These are phyloP conservation scores for Candidula unifasciata DNA, from an alignment of 2,888 invertebrate genomes.

Conservation along the genomic window DNA sequence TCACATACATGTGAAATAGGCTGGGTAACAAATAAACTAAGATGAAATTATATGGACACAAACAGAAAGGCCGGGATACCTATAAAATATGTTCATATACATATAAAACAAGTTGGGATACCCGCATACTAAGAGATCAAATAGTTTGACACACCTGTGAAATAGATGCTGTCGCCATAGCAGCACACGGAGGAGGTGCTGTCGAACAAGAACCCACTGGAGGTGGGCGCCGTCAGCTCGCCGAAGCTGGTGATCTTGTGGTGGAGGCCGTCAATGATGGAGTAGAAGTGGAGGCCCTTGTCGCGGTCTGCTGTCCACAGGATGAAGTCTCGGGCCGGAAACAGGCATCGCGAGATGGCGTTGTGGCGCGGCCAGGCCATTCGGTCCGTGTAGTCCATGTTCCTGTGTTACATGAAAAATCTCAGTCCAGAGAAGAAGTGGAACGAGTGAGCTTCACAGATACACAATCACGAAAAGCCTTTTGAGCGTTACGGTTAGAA, in stretches of 20 bases:
- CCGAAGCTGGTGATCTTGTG: slow-evolving; percentile 50
- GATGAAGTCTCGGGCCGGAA: slow-evolving; percentile 47
- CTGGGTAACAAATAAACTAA: no score
- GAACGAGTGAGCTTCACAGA: no score
- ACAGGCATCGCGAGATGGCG: slow-evolving; percentile 47
- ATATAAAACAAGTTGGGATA: no score
- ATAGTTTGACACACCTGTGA: slow-evolving; percentile 48
- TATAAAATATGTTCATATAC: no score
- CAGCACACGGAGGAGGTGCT: slow-evolving; percentile 50
- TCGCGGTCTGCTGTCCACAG: slow-evolving; percentile 51
- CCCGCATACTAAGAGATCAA: no score
- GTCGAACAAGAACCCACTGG: slow-evolving; percentile 45
- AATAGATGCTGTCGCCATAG: slow-evolving; percentile 44
- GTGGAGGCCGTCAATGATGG: slow-evolving; percentile 50
- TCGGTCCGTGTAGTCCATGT: slow-evolving; percentile 43
- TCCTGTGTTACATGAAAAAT: no score
- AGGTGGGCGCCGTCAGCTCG: slow-evolving; percentile 26
- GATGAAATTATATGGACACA: no score
- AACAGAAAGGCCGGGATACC: no score
- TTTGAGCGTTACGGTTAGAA: no score
- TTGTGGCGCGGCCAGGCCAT: slow-evolving; percentile 52
- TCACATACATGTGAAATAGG: no score
- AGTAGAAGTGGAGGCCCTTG: slow-evolving; percentile 51
- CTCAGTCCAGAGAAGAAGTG: no score
- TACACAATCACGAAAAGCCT: no score